phyloP scores from a whole-genome alignment of 2,888 invertebrate genomes.

The Lasioglossum villosulum region DNA sequence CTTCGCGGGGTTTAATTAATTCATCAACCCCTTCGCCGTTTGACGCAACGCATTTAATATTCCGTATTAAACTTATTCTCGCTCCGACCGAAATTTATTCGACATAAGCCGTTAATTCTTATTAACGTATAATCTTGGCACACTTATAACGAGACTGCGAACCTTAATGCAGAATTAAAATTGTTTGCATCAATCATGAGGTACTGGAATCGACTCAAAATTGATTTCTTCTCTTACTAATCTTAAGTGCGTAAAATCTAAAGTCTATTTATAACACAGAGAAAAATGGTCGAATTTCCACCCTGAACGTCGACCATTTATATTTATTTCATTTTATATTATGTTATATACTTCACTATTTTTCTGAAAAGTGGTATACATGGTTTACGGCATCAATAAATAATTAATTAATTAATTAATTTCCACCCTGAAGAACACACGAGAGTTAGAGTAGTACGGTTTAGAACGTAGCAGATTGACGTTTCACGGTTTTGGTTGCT shows the following conservation, averaged over 20 bases:
- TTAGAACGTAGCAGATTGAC: background rate
- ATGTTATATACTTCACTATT: no score
- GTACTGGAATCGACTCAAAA: no score
- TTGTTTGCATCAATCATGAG: no score
- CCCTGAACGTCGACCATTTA: no score
- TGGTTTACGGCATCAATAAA: no score
- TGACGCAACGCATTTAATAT: background rate
- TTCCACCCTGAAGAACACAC: background rate
- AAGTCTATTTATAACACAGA: background rate
- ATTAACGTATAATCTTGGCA: background rate
- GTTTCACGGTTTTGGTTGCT: constrained; percentile 51
- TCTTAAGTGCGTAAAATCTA: no score
- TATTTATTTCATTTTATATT: no score
- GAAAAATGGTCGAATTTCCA: background rate
- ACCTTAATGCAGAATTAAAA: no score
- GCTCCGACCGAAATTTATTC: background rate
- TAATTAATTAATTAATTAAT: no score
- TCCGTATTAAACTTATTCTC: background rate
- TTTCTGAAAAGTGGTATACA: no score
- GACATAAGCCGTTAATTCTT: background rate
- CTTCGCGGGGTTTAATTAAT: constrained; percentile 8
- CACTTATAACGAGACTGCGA: no score
- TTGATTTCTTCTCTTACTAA: no score
- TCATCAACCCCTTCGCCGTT: background rate
- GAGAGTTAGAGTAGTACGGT: background rate